Evolutionary conservation across 1,140 invertebrate genomes (phyloP).

Genomic region (Conus betulinus): DNA sequence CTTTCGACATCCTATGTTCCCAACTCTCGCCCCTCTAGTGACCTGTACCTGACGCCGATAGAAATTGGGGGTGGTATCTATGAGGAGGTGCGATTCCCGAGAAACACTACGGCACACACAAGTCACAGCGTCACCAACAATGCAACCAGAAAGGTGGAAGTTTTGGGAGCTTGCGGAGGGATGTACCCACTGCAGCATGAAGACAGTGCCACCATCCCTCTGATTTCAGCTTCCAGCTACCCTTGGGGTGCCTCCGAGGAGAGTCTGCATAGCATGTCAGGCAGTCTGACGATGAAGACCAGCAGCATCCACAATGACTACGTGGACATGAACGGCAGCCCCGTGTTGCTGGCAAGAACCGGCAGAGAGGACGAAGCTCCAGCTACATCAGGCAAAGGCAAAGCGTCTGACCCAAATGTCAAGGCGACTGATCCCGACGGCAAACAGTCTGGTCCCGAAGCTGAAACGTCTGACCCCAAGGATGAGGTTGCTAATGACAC

Average conservation of each 20-base stretch:
- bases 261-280: conserved; percentile 20
- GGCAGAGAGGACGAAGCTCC: not conserved
- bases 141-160: not conserved
- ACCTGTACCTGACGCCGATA: conserved; percentile 48
- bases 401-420: not conserved
- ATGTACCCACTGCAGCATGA: not conserved
- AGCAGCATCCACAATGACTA: conserved; percentile 31
- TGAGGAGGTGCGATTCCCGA: conserved; percentile 32
- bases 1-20: not conserved
- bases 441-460: not conserved
- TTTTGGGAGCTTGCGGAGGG: conserved; percentile 29
- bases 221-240: not conserved
- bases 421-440: not conserved
- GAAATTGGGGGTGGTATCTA: conserved; percentile 38
- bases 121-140: not conserved
- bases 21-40: conserved; percentile 37
- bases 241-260: not conserved
- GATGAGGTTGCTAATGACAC: not conserved
- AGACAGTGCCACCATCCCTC: not conserved
- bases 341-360: not conserved
- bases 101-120: conserved; percentile 11
- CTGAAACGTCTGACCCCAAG: not conserved
- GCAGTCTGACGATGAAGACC: not conserved
- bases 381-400: too few relatives aligned
- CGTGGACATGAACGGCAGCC: conserved; percentile 35